Percentiles rank a stretch among this genome's conserved stretches.
Evolutionary conservation across 2,113 vertebrate genomes (phyloP).

Genomic region (Damaliscus lunatus): DNA sequence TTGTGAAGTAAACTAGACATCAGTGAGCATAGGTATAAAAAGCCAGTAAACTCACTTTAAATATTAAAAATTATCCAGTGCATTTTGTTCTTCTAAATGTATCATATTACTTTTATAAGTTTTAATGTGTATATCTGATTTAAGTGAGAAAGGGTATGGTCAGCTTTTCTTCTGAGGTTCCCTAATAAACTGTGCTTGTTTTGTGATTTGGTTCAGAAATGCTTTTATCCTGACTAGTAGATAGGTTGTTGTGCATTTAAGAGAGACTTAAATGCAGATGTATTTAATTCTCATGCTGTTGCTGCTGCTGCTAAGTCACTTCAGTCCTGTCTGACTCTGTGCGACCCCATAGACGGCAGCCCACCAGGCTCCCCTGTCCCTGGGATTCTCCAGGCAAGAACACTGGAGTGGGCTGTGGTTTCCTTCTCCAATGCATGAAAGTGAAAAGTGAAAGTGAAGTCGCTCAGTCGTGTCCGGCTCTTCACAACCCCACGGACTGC

Average conservation of each 20-base stretch:
- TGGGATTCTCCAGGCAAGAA: no score
- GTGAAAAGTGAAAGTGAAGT: no score
- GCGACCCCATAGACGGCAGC: no score
- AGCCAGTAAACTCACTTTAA: not conserved
- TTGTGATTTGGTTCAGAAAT: not conserved
- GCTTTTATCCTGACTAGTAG: not conserved
- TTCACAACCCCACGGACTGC: rapidly evolving
- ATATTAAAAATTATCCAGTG: not conserved
- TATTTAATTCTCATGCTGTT: not conserved
- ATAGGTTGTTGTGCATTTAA: not conserved
- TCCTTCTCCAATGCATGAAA: no score
- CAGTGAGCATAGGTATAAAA: not conserved
- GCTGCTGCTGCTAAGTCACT: no score
- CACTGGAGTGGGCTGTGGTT: no score
- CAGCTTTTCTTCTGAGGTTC: not conserved
- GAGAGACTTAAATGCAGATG: not conserved
- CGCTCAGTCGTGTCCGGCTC: rapidly evolving
- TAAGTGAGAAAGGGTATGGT: not conserved
- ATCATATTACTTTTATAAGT: not conserved
- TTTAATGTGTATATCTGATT: not conserved
- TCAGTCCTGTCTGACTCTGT: no score
- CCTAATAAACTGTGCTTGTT: not conserved
- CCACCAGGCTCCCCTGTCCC: no score
- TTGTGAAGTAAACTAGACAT: not conserved
- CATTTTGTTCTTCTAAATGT: not conserved